Conservation (phyloP, 1,140 invertebrate species). For the Manduca sexta region DNA sequence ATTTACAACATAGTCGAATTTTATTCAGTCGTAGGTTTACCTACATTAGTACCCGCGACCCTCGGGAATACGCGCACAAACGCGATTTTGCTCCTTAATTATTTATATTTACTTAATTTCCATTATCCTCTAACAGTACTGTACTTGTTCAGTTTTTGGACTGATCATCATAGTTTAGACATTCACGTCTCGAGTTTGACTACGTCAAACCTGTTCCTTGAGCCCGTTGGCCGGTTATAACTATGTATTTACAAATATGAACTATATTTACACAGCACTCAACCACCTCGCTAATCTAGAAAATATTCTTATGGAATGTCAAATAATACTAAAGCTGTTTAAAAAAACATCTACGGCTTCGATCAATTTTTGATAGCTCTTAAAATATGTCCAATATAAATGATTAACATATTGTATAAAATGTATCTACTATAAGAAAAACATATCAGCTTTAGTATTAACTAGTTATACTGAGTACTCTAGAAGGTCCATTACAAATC, state of each 20-base stretch:
- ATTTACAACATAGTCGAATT: no score
- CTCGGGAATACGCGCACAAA: background rate
- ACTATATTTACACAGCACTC: constrained; percentile 29
- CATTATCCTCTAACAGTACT: background rate
- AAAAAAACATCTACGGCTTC: background rate
- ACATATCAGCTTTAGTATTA: no score
- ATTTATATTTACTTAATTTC: background rate
- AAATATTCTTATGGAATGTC: constrained; percentile 27
- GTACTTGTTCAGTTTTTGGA: constrained; percentile 1
- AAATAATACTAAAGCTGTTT: constrained; percentile 10
- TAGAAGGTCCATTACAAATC: background rate
- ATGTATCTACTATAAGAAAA: no score
- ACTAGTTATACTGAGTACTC: no score
- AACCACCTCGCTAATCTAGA: constrained; percentile 18
- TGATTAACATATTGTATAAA: no score
- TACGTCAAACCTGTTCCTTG: constrained; percentile 10
- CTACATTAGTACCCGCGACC: background rate
- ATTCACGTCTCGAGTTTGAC: constrained; percentile 2
- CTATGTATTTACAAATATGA: constrained; percentile 21
- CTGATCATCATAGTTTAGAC: background rate
- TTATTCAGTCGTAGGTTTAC: no score
- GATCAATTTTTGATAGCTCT: no score
- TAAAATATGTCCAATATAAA: no score
- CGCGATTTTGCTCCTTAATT: no score
- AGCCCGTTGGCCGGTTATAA: constrained; percentile 1